Evolutionary conservation across 2,888 invertebrate species (phyloP).

Genomic region (Drosophila prostipennis): DNA sequence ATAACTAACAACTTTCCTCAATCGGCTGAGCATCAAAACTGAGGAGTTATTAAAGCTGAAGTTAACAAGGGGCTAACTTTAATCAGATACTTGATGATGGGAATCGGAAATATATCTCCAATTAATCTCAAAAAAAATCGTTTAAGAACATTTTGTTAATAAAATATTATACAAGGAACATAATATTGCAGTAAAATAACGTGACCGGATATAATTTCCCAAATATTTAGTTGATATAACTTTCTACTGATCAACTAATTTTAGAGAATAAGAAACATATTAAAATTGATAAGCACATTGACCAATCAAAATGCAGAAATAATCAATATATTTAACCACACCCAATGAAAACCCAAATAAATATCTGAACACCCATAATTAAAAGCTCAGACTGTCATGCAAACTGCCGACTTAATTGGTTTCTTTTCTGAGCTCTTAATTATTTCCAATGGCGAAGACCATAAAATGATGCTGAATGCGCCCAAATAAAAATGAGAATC

Average conservation of each 20-base stretch:
- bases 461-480: slow-evolving; percentile 15
- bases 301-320: neutral
- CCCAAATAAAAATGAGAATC: slow-evolving; percentile 19
- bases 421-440: slow-evolving; percentile 11
- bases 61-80: neutral
- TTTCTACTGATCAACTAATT: too few relatives aligned
- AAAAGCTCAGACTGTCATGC: slow-evolving; percentile 7
- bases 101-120: neutral
- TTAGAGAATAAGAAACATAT: too few relatives aligned
- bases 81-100: neutral
- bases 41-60: slow-evolving; percentile 9
- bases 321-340: slow-evolving; percentile 1
- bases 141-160: too few relatives aligned
- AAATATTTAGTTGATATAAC: too few relatives aligned
- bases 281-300: too few relatives aligned
- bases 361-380: neutral
- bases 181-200: too few relatives aligned
- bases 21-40: neutral
- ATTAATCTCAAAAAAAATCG: too few relatives aligned
- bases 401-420: slow-evolving; percentile 11
- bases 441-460: slow-evolving; percentile 11
- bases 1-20: slow-evolving; percentile 25
- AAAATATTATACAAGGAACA: too few relatives aligned
- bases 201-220: too few relatives aligned
- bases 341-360: slow-evolving; percentile 2